Evolutionary conservation across 1,140 invertebrate species (phyloP), one percentile per base, ranked within the genome.

Genomic region (Chironomus tepperi): DNA sequence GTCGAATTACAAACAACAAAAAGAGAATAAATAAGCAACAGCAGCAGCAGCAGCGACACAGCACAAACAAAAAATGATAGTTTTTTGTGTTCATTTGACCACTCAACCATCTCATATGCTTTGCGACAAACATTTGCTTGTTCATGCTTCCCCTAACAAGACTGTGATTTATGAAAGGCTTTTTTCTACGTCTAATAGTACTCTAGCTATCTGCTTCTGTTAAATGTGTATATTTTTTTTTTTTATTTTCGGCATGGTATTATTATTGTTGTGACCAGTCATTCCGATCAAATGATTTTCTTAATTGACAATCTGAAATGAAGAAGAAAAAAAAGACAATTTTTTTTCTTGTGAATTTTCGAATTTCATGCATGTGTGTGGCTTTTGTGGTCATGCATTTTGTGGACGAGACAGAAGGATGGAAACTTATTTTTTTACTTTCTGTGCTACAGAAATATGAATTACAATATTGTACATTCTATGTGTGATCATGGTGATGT

Each of bases 281-380:
- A 57, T 57, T 57, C 47, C 47, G n/a, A 57, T n/a, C 47, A 57
- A 57, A 57, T 57, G 47, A 57, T 57, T 57, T 57, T 57, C 47
- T 57, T 57, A 57, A 57, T 57, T 57, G 47, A 57, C 47, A 57
- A 57, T n/a, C 47, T 12, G 24, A 34, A 34, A 34, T 34, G 24
- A 34, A 34, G n/a, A n/a, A n/a, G n/a, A n/a, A 34, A 34, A 57
- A 57, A 57, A 57, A n/a, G 12, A n/a, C n/a, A n/a, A n/a, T 57
- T n/a, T 57, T 57, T 57, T 57, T 57, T 57, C 24, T 34, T 34
- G 24, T 34, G 24, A 34, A 34, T 34, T n/a, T 34, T 34, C 24
- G 24, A 34, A 57, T 57, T 57, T 57, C 47, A 57, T 57, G 47
- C n/a, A 57, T 57, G 47, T 57, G 47, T 57, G 47, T 57, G 47